Base-by-base conservation (phyloP, 2,113 vertebrate genomes). In the Pygoscelis adeliae region DNA sequence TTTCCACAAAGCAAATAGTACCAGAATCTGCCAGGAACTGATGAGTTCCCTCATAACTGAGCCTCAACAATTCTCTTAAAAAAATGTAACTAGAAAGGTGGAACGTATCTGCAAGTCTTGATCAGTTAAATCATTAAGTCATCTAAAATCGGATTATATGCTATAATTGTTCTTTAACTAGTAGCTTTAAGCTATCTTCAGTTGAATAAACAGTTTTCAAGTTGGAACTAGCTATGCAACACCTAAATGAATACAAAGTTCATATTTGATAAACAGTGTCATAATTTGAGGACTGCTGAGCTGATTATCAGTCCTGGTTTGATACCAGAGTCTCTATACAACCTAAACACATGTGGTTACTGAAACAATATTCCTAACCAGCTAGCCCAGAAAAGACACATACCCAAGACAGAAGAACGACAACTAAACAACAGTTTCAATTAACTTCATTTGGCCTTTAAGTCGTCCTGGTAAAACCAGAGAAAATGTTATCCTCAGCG, bases 1-100 rank as follows among this genome's bases (percentile, higher is more conserved):
- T 66, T 91, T 79, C 87, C 88, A 86, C 44, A 87, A 90, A 93
- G 71, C 59, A 89, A 70, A 71, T 13, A 85, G 30, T n/a, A 94
- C 22, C 52, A 90, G 32, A 78, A 92, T 63, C 59, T 90, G 83
- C 61, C 86, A 87, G 82, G 65, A 89, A 47, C 56, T 65, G 55
- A 47, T 19, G 36, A 90, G 25, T 27, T 95, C 56, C 44, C 55
- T 89, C 17, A 9, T 8, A 94, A 84, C 18, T 10, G 3, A 86
- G 36, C 34, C 74, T 87, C 4, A 11, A 89, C 5, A 59, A 81
- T 14, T 80, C 32, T 76, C 25, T 82, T 62, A 34, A 79, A 73
- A 71, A 79, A 32, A 40, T 2, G 5, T 46, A 80, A 91, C 36
- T 42, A 72, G 30, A 86, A 94, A 90, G 27, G 58, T 83, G 27